These are phyloP conservation scores for Ornithoptera priamus DNA, from an alignment of 2,888 invertebrate species.

Conservation along the genomic window DNA sequence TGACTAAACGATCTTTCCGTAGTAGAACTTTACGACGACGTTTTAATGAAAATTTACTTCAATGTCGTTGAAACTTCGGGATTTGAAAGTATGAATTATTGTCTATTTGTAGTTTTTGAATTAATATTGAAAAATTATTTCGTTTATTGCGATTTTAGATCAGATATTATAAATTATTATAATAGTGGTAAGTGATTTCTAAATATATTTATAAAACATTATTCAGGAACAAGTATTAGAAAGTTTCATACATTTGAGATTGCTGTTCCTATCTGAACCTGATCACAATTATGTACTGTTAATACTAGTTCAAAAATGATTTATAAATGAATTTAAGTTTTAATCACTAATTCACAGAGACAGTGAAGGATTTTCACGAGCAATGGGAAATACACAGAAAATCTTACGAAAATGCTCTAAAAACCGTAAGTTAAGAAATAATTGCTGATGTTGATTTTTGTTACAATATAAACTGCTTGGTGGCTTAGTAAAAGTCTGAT, in stretches of 20 bases:
- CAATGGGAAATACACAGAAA: constrained; percentile 44
- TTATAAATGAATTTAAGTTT: background rate
- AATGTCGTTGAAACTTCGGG: constrained; percentile 19
- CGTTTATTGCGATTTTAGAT: constrained; percentile 19
- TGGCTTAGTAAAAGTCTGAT: no score
- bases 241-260: no score
- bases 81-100: constrained; percentile 22
- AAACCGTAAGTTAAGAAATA: constrained; percentile 40
- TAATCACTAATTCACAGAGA: constrained; percentile 38
- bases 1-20: constrained; percentile 12
- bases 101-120: constrained; percentile 16
- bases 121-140: constrained; percentile 8
- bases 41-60: constrained; percentile 25
- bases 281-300: background rate
- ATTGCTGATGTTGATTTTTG: background rate
- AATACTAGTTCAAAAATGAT: background rate
- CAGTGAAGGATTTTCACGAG: constrained; percentile 34
- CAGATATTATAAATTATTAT: constrained; percentile 39
- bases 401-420: constrained; percentile 45
- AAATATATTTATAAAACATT: background rate
- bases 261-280: no score
- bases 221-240: no score
- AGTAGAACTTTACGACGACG: constrained; percentile 25
- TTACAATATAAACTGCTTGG: background rate
- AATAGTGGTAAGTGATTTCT: constrained; percentile 39